These are phyloP conservation scores for Dasyornis broadbenti DNA, from an alignment of 2,113 vertebrate species.

Conservation along the genomic window DNA sequence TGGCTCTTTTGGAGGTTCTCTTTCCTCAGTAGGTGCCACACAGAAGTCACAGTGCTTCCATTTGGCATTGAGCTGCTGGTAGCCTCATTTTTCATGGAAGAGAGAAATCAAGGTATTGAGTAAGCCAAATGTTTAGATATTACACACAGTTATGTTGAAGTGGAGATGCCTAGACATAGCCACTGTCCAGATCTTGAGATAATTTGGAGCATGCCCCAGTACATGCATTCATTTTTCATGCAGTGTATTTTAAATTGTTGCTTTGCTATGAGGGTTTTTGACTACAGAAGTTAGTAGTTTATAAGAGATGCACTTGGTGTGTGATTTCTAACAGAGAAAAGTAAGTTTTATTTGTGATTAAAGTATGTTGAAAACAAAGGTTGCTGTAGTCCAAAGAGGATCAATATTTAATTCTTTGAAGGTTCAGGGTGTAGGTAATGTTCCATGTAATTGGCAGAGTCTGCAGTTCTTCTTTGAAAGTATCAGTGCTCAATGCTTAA, in stretches of 20 bases:
- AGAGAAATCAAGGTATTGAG: background rate
- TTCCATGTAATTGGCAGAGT: background rate
- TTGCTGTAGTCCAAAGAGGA: background rate
- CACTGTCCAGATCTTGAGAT: background rate
- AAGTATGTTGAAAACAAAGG: background rate
- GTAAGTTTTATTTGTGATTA: background rate
- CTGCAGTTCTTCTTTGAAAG: background rate
- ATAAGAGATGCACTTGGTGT: background rate
- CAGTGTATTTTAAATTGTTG: background rate
- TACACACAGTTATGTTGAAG: background rate
- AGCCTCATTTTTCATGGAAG: background rate
- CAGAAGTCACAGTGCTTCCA: background rate
- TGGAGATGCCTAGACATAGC: background rate
- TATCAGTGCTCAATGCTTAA: background rate
- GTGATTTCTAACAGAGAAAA: background rate
- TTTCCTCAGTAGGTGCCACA: background rate
- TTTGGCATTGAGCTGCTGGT: background rate
- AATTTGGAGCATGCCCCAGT: background rate
- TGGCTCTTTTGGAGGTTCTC: background rate
- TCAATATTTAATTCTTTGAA: background rate
- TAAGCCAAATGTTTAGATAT: background rate
- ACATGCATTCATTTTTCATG: background rate
- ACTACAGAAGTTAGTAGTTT: background rate
- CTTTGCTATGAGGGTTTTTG: background rate
- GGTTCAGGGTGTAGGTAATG: background rate